Base-by-base conservation (phyloP, 2,888 invertebrate genomes). In the Trachelus tabidus region DNA sequence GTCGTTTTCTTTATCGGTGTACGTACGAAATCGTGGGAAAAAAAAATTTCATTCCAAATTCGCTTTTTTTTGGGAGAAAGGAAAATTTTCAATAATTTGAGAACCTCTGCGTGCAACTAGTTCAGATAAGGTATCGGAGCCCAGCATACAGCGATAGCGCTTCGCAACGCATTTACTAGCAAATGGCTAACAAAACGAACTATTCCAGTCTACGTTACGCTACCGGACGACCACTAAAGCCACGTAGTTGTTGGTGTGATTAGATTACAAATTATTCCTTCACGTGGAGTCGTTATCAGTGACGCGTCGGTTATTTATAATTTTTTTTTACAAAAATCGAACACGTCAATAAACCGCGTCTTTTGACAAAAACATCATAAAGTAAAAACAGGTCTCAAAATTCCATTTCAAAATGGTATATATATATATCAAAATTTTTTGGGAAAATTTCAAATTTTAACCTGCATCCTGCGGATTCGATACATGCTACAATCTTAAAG, bases 91-190 rank as follows among this genome's bases (percentile, higher is more conserved):
- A 9, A 9, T 23, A 23, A 23, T 75, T 83, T 90, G 90, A 88
- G 89, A 89, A 83, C 85, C 90, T 80, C 89, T 90, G 90, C 84
- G 83, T 86, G 89, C 88, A 91, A 90, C 89, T 90, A 89, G 89
- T 90, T 83, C 86, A 91, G 90, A 91, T 91, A 91, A 90, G 89
- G 85, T 90, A 90, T 90, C 89, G 89, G 31, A 83, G 79, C 71
- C 12, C 84, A 85, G 79, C 84, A 81, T 56, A 15, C 23, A 37
- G 86, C 87, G 89, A 89, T 90, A 90, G 85, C 87, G 85, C 84
- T 85, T 86, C 84, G 84, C 84, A 86, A 84, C 83, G 83, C 82
- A 86, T 84, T 80, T 79, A 85, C 83, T 85, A 76, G 56, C 56
- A 56, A 56, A 56, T 56, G 56, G 56, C 56, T 23, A 56, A 56